A percentile compares a stretch with the other conserved stretches of the same genome.
phyloP scores from a whole-genome alignment of 2,797 vertebrate genomes.

The Syndactyla subalaris region DNA sequence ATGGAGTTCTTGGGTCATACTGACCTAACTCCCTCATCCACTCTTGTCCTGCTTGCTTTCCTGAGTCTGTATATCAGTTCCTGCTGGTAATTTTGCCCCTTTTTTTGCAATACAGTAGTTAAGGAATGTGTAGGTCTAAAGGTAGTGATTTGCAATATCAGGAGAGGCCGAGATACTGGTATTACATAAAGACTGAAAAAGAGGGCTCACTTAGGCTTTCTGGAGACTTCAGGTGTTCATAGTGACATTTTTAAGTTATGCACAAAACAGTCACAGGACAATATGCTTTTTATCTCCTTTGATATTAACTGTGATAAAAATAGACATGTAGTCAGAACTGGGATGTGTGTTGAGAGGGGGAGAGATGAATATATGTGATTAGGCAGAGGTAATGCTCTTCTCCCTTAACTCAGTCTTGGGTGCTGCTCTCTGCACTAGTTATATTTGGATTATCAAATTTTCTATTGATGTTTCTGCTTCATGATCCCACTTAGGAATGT shows the following conservation, averaged over 20 bases:
- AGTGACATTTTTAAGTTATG: neutral
- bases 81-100: neutral
- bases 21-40: neutral
- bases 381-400: neutral
- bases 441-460: fast-evolving
- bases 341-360: neutral
- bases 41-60: neutral
- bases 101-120: neutral
- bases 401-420: neutral
- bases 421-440: neutral
- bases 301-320: neutral
- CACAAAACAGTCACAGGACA: neutral
- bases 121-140: neutral
- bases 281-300: neutral
- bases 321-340: neutral
- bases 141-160: neutral
- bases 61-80: neutral
- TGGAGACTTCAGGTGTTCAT: neutral
- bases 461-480: neutral
- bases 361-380: neutral
- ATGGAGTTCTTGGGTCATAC: neutral
- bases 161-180: neutral
- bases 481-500: neutral
- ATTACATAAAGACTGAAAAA: neutral
- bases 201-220: neutral